phyloP scores from a whole-genome alignment of 2,888 invertebrate genomes.

The Syrphus vitripennis region DNA sequence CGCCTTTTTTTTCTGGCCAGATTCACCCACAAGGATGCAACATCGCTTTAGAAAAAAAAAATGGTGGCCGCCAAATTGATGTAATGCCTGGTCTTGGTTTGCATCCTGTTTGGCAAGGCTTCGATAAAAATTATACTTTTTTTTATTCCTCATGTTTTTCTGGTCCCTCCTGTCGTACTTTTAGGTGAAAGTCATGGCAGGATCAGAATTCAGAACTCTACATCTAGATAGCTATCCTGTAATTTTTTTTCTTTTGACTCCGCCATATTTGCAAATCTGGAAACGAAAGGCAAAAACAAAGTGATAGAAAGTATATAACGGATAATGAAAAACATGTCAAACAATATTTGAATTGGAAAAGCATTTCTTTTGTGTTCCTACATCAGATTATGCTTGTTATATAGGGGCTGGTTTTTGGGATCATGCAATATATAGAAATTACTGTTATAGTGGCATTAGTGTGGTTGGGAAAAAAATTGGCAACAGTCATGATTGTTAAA shows the following conservation, averaged over 20 bases:
- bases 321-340: slow-evolving; percentile 67
- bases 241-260: slow-evolving; percentile 10
- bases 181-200: slow-evolving; percentile 19
- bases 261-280: slow-evolving; percentile 31
- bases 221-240: slow-evolving; percentile 59
- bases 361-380: background rate
- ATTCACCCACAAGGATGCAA: slow-evolving; percentile 7
- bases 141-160: background rate
- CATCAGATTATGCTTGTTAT: background rate
- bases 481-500: slow-evolving; percentile 43
- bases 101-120: slow-evolving; percentile 67
- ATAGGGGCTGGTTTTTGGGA: slow-evolving; percentile 29
- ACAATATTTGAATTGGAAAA: slow-evolving; percentile 66
- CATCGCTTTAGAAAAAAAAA: background rate
- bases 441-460: slow-evolving; percentile 54
- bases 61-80: slow-evolving; percentile 53
- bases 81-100: slow-evolving; percentile 57
- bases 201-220: slow-evolving; percentile 28
- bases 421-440: slow-evolving; percentile 55
- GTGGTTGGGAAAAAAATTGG: slow-evolving; percentile 56
- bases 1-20: slow-evolving; percentile 1
- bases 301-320: slow-evolving; percentile 37
- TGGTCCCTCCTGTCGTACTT: background rate
- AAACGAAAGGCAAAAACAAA: slow-evolving; percentile 17
- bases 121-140: slow-evolving; percentile 23